These are phyloP conservation scores for Drosophila lini DNA, from an alignment of 1,140 invertebrate genomes.

Conservation along the genomic window DNA sequence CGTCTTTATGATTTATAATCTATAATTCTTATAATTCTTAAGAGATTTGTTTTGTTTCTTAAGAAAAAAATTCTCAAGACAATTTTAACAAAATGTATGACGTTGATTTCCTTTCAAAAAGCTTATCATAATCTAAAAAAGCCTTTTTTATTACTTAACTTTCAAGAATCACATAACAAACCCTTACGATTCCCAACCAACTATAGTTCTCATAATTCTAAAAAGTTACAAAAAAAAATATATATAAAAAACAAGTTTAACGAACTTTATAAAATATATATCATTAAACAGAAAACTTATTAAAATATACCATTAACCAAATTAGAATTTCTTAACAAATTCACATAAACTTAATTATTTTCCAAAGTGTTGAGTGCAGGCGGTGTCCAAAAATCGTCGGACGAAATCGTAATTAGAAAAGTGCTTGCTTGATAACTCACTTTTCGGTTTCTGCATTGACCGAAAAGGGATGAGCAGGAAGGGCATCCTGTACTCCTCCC, in stretches of 20 bases:
- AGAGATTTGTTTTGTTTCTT: neutral
- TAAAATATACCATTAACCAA: too few species aligned
- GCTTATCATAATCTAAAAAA: too few species aligned
- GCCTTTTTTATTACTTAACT: too few species aligned
- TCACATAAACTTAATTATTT: neutral
- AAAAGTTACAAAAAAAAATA: too few species aligned
- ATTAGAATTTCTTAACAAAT: neutral
- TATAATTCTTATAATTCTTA: neutral
- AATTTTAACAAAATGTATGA: neutral
- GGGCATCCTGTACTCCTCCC: slow-evolving; percentile 3
- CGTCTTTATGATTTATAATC: too few species aligned
- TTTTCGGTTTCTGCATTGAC: slow-evolving; percentile 46
- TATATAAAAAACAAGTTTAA: too few species aligned
- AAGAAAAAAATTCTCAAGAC: neutral
- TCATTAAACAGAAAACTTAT: too few species aligned
- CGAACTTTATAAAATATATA: too few species aligned
- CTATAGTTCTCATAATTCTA: too few species aligned
- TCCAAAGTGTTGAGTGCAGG: neutral
- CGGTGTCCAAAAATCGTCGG: slow-evolving; percentile 25
- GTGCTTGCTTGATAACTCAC: slow-evolving; percentile 77
- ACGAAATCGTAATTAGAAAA: slow-evolving; percentile 77
- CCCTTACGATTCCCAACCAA: too few species aligned
- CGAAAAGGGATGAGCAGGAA: slow-evolving; percentile 3
- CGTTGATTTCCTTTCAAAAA: neutral
- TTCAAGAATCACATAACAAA: too few species aligned